phyloP scores from a whole-genome alignment of 2,113 vertebrate genomes.

The Gnathonemus longibarbis region DNA sequence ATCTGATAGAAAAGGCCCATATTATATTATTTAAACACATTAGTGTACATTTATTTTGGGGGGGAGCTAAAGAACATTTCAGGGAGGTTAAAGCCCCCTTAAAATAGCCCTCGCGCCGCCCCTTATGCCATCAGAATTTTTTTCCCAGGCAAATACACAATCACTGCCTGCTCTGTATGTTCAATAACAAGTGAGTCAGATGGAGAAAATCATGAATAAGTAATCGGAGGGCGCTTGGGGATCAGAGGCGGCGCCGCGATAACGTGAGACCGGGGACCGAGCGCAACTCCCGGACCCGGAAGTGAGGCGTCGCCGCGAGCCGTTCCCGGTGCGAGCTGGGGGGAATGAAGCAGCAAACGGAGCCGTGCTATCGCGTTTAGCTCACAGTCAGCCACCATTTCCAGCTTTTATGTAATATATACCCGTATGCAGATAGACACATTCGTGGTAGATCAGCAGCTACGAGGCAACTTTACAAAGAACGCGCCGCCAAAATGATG shows the following conservation, averaged over 20 bases:
- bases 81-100: not conserved
- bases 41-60: not conserved
- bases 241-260: not conserved
- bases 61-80: not conserved
- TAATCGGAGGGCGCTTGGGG: not conserved
- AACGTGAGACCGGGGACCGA: not conserved
- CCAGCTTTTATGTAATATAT: not conserved
- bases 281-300: constrained; percentile 19
- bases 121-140: not conserved
- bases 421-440: not conserved
- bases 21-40: not conserved
- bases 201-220: not conserved
- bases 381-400: not conserved
- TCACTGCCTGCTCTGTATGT: not conserved
- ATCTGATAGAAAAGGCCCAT: not conserved
- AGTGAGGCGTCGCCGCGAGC: constrained; percentile 14
- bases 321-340: not conserved
- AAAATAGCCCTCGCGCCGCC: not conserved
- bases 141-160: not conserved
- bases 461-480: constrained; percentile 12
- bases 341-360: constrained; percentile 18
- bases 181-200: not conserved
- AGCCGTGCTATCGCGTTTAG: not conserved
- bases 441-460: not conserved
- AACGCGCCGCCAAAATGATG: constrained; percentile 77